Conservation (phyloP, 2,888 invertebrate genomes). For the Acholoe squamosa region DNA sequence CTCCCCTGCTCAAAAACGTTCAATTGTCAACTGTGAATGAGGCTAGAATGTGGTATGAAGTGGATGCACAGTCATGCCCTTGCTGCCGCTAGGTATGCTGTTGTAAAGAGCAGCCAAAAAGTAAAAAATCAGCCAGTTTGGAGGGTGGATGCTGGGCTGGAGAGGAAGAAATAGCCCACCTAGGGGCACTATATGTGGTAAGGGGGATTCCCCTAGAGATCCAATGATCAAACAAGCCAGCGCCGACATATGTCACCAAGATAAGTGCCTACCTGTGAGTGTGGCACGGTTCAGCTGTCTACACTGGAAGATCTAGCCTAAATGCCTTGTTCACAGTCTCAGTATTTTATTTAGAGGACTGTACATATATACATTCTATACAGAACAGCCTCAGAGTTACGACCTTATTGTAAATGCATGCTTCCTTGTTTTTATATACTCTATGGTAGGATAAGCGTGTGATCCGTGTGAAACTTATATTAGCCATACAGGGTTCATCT, state of each 20-base stretch:
- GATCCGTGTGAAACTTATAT: too few species aligned
- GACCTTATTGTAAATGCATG: too few species aligned
- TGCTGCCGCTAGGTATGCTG: slow-evolving; percentile 8
- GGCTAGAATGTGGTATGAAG: slow-evolving; percentile 7
- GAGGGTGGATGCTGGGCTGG: background rate
- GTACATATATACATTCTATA: too few species aligned
- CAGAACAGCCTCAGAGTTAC: too few species aligned
- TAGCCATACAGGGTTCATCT: too few species aligned
- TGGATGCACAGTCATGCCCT: background rate
- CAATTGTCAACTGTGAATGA: background rate
- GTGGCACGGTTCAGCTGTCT: background rate
- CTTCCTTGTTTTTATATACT: too few species aligned
- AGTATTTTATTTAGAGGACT: too few species aligned
- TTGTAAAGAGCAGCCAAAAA: background rate
- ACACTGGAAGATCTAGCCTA: background rate
- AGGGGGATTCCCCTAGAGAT: slow-evolving; percentile 30
- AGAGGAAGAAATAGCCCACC: background rate
- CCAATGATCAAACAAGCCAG: slow-evolving; percentile 41
- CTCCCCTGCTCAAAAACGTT: background rate
- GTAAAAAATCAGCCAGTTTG: background rate
- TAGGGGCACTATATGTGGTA: background rate
- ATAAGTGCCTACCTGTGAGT: background rate
- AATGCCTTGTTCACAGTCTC: too few species aligned
- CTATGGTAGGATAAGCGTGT: too few species aligned
- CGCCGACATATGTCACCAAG: background rate